Percentiles rank a stretch among this genome's conserved stretches.
Evolutionary conservation across 2,113 vertebrate species (phyloP).

Genomic region (Pluvialis apricaria): DNA sequence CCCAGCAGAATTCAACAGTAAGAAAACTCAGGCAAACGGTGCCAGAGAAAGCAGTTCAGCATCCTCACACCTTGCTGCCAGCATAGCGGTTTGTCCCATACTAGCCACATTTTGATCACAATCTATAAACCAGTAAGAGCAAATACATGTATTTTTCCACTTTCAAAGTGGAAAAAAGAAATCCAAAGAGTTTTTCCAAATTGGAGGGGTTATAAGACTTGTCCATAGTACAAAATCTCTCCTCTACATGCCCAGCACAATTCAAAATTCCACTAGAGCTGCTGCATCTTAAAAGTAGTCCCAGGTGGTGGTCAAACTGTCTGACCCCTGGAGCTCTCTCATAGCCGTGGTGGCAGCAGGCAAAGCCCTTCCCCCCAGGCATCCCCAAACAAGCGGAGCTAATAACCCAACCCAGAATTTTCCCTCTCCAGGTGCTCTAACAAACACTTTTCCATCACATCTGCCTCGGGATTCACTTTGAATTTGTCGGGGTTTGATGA

Average conservation of each 20-base stretch:
- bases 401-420: not conserved
- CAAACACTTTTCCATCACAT: not conserved
- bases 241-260: not conserved
- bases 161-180: not conserved
- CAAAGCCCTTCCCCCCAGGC: not conserved
- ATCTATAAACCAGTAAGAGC: not conserved
- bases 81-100: accelerated
- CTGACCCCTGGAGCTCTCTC: no score
- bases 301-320: not conserved
- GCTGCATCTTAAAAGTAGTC: not conserved
- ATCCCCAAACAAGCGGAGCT: not conserved
- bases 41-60: not conserved
- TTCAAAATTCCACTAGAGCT: not conserved
- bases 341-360: no score
- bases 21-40: no score
- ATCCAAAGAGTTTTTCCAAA: not conserved
- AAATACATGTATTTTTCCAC: not conserved
- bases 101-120: not conserved
- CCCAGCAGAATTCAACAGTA: not conserved
- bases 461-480: not conserved
- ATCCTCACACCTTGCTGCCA: not conserved
- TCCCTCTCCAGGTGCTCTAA: not conserved
- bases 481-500: no score
- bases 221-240: not conserved
- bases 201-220: not conserved